These are phyloP conservation scores for Burhinus bistriatus DNA, from an alignment of 2,113 vertebrate genomes.

Conservation along the genomic window DNA sequence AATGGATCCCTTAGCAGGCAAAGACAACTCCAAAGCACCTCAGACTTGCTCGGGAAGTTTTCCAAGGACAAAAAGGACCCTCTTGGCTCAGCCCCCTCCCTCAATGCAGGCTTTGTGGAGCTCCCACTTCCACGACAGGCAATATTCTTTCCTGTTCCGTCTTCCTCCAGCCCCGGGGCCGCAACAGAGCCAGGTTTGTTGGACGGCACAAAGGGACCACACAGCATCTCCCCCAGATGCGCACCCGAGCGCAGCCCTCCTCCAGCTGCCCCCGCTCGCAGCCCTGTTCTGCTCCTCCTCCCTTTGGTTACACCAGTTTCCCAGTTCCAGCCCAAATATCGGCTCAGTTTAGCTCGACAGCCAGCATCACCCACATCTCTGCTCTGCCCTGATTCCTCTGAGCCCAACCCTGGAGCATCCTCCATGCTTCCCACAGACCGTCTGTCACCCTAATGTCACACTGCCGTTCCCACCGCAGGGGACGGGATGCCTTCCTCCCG, in stretches of 20 bases:
- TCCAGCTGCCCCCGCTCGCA: not conserved
- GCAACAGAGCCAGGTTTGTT: constrained; percentile 44
- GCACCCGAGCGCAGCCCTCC: rapidly evolving
- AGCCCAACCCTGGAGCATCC: not conserved
- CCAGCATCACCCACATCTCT: not conserved
- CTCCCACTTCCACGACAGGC: not conserved
- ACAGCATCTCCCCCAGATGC: constrained; percentile 30
- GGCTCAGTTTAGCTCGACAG: not conserved
- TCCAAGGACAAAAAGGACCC: not conserved
- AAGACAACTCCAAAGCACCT: not conserved
- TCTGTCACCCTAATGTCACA: rapidly evolving
- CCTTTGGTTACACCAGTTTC: not conserved
- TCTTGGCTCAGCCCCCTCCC: not conserved
- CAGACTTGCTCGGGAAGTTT: not conserved
- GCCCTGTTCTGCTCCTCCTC: not conserved
- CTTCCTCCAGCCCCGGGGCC: not conserved
- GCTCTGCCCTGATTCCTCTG: not conserved
- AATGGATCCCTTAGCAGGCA: not conserved
- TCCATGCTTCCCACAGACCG: not conserved
- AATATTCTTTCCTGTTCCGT: not conserved
- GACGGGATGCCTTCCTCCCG: rapidly evolving
- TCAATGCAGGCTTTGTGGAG: constrained; percentile 16
- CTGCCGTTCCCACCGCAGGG: rapidly evolving
- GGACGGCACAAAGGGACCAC: not conserved
- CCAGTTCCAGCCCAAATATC: not conserved